phyloP scores from a whole-genome alignment of 2,888 invertebrate species.

The Agonum fuliginosum region DNA sequence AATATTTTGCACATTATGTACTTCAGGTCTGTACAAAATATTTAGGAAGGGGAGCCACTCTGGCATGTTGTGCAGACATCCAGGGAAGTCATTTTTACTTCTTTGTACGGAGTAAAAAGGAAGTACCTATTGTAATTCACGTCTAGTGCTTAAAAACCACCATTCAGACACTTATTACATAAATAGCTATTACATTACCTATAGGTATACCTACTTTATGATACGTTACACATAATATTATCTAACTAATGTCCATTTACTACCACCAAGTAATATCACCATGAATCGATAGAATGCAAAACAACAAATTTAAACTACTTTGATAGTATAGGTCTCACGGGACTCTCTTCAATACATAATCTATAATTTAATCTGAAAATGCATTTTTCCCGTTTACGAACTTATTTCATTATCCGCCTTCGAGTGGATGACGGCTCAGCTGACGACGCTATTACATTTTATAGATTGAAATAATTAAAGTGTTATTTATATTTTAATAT shows the following conservation, averaged over 20 bases:
- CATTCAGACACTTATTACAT: no score
- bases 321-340: constrained; percentile 2
- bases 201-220: no score
- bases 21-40: no score
- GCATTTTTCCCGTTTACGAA: constrained; percentile 16
- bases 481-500: constrained; percentile 49
- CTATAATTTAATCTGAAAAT: constrained; percentile 3
- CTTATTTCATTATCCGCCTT: background rate
- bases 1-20: no score
- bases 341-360: background rate
- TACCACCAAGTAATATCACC: background rate
- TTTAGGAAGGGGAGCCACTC: no score
- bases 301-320: background rate
- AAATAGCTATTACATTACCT: no score
- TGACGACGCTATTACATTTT: constrained; percentile 21
- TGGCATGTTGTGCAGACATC: no score
- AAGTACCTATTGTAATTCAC: no score
- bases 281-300: background rate
- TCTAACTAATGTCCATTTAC: background rate
- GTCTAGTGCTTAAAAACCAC: no score
- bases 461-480: constrained; percentile 47
- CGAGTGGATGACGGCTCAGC: background rate
- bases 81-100: no score
- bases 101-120: no score
- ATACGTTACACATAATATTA: no score